Percentiles rank a stretch among this genome's conserved stretches.
phyloP scores from a whole-genome alignment of 2,797 vertebrate species.

The Clarias laeviceps region DNA sequence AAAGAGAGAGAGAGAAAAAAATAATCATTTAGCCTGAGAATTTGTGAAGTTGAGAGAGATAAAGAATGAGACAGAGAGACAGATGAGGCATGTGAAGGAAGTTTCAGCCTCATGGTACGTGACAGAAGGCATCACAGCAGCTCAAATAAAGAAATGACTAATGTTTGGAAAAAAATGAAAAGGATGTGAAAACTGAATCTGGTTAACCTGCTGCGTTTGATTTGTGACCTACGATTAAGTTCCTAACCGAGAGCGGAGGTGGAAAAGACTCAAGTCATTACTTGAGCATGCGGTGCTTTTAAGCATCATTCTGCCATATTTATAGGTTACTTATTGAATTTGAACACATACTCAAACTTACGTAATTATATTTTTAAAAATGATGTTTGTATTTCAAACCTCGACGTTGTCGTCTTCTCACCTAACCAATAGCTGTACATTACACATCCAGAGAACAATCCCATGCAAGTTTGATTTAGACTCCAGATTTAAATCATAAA shows the following conservation, averaged over 20 bases:
- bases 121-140: slow-evolving; percentile 36
- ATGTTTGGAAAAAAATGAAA: background rate
- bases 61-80: background rate
- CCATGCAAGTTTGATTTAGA: background rate
- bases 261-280: background rate
- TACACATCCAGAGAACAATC: background rate
- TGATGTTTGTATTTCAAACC: background rate
- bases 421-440: background rate
- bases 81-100: slow-evolving; percentile 1
- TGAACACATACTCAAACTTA: background rate
- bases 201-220: background rate
- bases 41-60: background rate
- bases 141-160: background rate
- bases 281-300: background rate
- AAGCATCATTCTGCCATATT: background rate
- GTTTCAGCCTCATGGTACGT: slow-evolving; percentile 31
- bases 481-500: background rate
- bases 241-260: background rate
- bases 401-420: background rate
- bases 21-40: background rate
- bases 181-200: background rate
- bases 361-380: background rate
- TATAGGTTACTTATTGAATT: background rate
- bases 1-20: background rate
- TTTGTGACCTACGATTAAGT: background rate